Evolutionary conservation across 2,113 vertebrate species (phyloP), one percentile per base, ranked within the genome.

Genomic region (Rhombomys opimus): DNA sequence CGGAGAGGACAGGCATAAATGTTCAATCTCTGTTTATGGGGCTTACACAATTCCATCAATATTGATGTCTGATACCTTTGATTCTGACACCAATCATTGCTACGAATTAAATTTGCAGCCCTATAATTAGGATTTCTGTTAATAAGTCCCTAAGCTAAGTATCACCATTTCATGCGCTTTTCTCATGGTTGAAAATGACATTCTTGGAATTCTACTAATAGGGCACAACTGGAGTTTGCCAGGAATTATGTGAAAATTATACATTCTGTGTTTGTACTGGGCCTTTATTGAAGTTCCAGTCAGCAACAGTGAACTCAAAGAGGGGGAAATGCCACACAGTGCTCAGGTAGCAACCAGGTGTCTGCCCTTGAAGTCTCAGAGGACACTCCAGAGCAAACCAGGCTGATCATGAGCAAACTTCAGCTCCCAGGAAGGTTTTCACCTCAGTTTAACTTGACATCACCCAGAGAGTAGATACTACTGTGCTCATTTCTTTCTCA

Each of bases 51-150:
- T 98, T 97, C 98, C 96, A 98, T 98, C 98, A 98, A 98, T 99
- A 98, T 98, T 99, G 98, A 98, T 98, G 98, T 57, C 97, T 98
- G 98, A 98, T 98, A 98, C 97, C 98, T 98, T 98, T 98, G 98
- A 98, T 99, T 98, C 97, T 98, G 98, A 98, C 98, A 98, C 97
- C 98, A 98, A 98, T 98, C 98, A 98, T 98, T 97, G 98, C 98
- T 97, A 98, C 93, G 98, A 98, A 98, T 98, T 98, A 98, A 98
- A 98, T 98, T 97, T 98, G 97, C 98, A 98, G 98, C 98, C 98
- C 98, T 98, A 98, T 98, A 98, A 99, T 98, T 98, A 98, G 98
- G 96, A 95, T 96, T 97, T 97, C 98, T 98, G 98, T 98, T 99
- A 98, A 98, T 98, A 98, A 98, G 98, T 97, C 97, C 98, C 97